phyloP scores from a whole-genome alignment of 2,113 vertebrate species.

The Archocentrus centrarchus region DNA sequence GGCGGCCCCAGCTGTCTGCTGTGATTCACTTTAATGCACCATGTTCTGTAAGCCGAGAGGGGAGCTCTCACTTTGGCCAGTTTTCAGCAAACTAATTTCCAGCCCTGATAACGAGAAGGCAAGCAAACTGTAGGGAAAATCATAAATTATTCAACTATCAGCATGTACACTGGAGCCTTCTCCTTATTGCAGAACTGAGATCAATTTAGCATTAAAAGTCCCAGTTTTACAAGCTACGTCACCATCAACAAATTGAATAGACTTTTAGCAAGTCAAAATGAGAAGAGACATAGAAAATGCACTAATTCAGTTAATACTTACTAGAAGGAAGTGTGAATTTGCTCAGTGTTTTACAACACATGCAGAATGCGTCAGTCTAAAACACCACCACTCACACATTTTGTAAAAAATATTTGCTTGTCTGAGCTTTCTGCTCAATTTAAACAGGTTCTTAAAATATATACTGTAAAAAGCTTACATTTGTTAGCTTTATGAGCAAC shows the following conservation, averaged over 20 bases:
- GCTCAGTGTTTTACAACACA: background rate
- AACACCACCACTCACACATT: too few species aligned
- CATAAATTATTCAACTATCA: slow-evolving; percentile 68
- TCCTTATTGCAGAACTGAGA: slow-evolving; percentile 45
- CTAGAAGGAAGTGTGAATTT: background rate
- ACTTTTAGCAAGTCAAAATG: background rate
- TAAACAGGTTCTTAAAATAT: too few species aligned
- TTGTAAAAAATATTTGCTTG: too few species aligned
- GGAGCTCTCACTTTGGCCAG: slow-evolving; percentile 64
- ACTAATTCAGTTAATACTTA: background rate
- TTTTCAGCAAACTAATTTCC: slow-evolving; percentile 73
- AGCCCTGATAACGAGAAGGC: slow-evolving; percentile 49
- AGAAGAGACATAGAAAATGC: background rate
- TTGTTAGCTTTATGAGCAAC: too few species aligned
- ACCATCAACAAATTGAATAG: background rate
- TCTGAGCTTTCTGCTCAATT: too few species aligned
- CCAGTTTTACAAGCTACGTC: slow-evolving; percentile 31
- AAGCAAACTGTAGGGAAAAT: slow-evolving; percentile 43
- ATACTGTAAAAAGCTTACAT: too few species aligned
- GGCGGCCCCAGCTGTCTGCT: slow-evolving; percentile 82
- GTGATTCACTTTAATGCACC: slow-evolving; percentile 78
- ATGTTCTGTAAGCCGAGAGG: slow-evolving; percentile 62
- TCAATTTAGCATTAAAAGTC: slow-evolving; percentile 48
- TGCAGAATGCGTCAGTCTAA: too few species aligned
- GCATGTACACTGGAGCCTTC: slow-evolving; percentile 21